Conservation (phyloP, 1,140 invertebrate genomes). For the Drosophila asahinai region DNA sequence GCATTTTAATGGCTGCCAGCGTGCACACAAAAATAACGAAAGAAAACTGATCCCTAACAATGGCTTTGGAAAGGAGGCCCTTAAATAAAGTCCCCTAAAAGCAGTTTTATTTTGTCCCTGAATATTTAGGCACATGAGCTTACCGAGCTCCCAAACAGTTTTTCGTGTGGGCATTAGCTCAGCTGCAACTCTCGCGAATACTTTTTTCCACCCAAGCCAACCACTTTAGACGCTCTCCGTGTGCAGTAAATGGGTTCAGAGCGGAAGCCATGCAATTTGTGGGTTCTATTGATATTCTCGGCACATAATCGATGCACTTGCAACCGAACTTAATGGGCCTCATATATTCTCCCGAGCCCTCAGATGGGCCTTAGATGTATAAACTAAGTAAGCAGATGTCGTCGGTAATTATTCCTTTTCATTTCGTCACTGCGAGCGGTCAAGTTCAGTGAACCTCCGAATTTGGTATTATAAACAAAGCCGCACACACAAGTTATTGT, state of each 20-base stretch:
- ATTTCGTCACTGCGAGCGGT: slow-evolving; percentile 5
- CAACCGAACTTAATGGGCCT: slow-evolving; percentile 22
- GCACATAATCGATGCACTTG: slow-evolving; percentile 40
- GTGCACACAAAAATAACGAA: slow-evolving; percentile 22
- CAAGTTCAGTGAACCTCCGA: slow-evolving; percentile 36
- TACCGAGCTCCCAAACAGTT: slow-evolving; percentile 25
- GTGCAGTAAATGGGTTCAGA: slow-evolving; percentile 51
- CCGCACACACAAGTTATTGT: slow-evolving; percentile 28
- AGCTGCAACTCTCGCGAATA: slow-evolving; percentile 48
- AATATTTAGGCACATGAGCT: slow-evolving; percentile 26
- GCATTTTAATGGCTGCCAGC: slow-evolving; percentile 52
- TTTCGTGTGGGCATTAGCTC: slow-evolving; percentile 32
- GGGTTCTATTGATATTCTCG: slow-evolving; percentile 28
- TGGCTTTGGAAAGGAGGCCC: slow-evolving; percentile 22
- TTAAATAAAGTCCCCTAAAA: slow-evolving; percentile 34
- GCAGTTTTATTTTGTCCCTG: slow-evolving; percentile 48
- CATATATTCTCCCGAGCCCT: slow-evolving; percentile 11
- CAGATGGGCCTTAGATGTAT: background rate
- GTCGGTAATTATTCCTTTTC: slow-evolving; percentile 13
- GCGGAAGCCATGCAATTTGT: slow-evolving; percentile 54
- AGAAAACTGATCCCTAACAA: slow-evolving; percentile 40
- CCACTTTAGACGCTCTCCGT: slow-evolving; percentile 28
- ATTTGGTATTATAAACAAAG: slow-evolving; percentile 43
- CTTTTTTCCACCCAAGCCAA: slow-evolving; percentile 34
- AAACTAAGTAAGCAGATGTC: slow-evolving; percentile 15